Conservation (phyloP, 2,888 invertebrate species). For the Ectemnius cavifrons region DNA sequence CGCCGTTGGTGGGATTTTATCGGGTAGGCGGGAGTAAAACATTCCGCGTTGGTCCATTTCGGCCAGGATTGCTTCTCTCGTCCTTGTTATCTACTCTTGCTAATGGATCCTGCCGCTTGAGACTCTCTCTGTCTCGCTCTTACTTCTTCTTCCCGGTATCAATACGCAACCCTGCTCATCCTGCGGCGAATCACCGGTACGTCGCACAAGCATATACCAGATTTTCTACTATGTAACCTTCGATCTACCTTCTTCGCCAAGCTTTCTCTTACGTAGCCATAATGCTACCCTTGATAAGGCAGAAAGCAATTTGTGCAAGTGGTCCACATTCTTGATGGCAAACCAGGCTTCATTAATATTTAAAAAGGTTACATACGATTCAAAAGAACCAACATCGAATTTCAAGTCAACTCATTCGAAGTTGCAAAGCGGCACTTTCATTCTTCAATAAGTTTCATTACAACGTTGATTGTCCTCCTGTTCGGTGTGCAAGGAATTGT, state of each 20-base stretch:
- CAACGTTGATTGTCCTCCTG: no score
- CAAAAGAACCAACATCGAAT: no score
- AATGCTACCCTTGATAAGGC: not conserved
- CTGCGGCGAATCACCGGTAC: constrained; percentile 8
- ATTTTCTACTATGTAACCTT: not conserved
- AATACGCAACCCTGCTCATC: not conserved
- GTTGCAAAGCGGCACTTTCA: no score
- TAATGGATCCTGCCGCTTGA: constrained; percentile 61
- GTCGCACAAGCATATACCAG: constrained; percentile 4
- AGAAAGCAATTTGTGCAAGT: no score
- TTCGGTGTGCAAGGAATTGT: no score
- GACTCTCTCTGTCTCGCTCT: constrained; percentile 6
- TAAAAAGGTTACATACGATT: no score
- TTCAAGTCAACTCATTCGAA: no score
- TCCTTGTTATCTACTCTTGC: constrained; percentile 62
- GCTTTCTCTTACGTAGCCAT: not conserved
- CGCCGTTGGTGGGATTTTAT: constrained; percentile 53
- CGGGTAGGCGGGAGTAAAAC: constrained; percentile 44
- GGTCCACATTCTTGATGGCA: no score
- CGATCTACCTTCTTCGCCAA: not conserved
- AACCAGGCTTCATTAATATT: no score
- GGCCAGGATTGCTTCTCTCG: constrained; percentile 54
- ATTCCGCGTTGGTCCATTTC: constrained; percentile 53
- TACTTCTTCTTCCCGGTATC: constrained; percentile 9
- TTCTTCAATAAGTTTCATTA: no score